These are phyloP conservation scores for Ecdyonurus torrentis DNA, from an alignment of 2,888 invertebrate species.

Conservation along the genomic window DNA sequence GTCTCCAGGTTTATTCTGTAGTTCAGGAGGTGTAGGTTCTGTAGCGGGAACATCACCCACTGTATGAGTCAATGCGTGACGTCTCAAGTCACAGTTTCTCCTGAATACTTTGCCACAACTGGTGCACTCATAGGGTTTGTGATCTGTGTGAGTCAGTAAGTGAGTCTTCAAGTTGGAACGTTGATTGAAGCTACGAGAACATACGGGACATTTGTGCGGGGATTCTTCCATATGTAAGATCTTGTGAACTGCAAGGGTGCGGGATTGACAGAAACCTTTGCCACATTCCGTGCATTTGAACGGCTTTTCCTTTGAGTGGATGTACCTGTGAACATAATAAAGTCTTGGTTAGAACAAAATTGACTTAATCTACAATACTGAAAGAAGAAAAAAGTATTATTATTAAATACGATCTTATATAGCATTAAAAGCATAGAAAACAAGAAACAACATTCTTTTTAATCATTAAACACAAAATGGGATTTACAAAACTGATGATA, in stretches of 20 bases:
- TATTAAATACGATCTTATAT: no score
- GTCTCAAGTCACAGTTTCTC: slow-evolving; percentile 75
- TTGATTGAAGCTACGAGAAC: slow-evolving; percentile 77
- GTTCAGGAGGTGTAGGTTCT: slow-evolving; percentile 41
- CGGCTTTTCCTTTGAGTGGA: slow-evolving; percentile 94
- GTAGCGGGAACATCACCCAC: slow-evolving; percentile 51
- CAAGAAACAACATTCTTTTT: no score
- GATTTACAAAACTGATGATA: no score
- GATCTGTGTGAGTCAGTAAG: slow-evolving; percentile 74
- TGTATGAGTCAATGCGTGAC: slow-evolving; percentile 80
- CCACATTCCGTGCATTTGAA: slow-evolving; percentile 93
- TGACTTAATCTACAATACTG: no score
- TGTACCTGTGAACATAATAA: slow-evolving; percentile 57
- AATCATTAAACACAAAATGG: no score
- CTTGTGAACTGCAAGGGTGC: slow-evolving; percentile 89
- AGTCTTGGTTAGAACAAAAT: no score
- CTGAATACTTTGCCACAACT: slow-evolving; percentile 80
- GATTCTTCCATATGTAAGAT: slow-evolving; percentile 86
- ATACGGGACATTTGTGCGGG: slow-evolving; percentile 81
- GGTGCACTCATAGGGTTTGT: slow-evolving; percentile 79
- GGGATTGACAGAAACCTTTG: slow-evolving; percentile 92
- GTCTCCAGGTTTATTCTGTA: slow-evolving; percentile 24
- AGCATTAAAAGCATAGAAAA: no score
- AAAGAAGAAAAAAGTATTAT: no score
- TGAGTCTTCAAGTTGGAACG: slow-evolving; percentile 81